These are phyloP conservation scores for Hippasteria phrygiana DNA, from an alignment of 53 echinoderm and acorn worm species.

Conservation along the genomic window DNA sequence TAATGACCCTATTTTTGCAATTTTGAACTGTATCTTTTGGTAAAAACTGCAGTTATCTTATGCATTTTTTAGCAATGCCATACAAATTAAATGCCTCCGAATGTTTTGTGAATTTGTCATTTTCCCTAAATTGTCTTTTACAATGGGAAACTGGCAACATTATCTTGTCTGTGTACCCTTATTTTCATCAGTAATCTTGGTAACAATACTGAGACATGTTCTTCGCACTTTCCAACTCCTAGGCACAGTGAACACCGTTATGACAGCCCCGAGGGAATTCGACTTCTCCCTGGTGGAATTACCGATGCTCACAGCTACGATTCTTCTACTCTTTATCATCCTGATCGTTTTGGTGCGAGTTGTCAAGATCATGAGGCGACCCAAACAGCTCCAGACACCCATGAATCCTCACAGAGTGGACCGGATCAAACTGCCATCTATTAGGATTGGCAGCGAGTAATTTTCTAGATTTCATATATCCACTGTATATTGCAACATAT, in stretches of 20 bases:
- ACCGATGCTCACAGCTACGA: conserved; percentile 49
- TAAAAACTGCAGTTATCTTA: no score
- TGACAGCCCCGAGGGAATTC: not conserved
- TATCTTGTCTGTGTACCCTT: not conserved
- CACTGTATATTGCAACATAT: no score
- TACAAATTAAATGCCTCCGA: no score
- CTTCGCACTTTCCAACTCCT: not conserved
- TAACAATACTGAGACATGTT: not conserved
- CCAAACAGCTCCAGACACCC: not conserved
- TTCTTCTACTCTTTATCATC: conserved; percentile 35
- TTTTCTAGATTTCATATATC: no score
- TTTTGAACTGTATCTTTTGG: no score
- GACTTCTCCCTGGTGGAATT: conserved; percentile 52
- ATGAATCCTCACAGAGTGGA: conserved; percentile 43
- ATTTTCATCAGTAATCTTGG: not conserved
- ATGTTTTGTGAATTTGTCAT: no score
- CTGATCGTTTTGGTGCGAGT: conserved; percentile 26
- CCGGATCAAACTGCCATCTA: conserved; percentile 34
- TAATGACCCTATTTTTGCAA: no score
- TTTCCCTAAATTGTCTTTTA: no score
- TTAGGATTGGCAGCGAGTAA: conserved; percentile 40
- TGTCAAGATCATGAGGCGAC: not conserved
- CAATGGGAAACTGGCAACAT: no score
- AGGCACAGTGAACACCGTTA: not conserved
- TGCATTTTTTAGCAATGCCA: no score